These are phyloP conservation scores for Phasianus colchicus DNA, from an alignment of 2,113 vertebrate genomes.

Conservation along the genomic window DNA sequence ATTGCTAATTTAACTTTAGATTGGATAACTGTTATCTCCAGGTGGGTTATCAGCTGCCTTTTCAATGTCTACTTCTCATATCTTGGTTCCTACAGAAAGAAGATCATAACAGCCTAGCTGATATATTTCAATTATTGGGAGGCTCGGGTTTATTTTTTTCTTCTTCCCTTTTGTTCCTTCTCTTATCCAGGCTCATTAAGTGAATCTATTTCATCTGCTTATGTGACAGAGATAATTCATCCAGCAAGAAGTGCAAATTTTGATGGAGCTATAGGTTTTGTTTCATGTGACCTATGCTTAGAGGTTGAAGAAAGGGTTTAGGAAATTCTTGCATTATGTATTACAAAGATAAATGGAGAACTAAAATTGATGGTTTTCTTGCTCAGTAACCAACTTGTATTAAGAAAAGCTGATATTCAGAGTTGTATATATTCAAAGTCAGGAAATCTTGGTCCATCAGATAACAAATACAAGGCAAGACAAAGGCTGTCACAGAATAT, in stretches of 20 bases:
- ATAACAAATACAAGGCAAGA: background rate
- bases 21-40: background rate
- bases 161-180: background rate
- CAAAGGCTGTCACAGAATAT: background rate
- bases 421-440: background rate
- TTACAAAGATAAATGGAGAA: background rate
- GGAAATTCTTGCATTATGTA: background rate
- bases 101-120: background rate
- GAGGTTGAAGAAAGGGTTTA: background rate
- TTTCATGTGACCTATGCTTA: slow-evolving; percentile 7
- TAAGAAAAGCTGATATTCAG: background rate
- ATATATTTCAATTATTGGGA: background rate
- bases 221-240: background rate
- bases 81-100: background rate
- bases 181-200: background rate
- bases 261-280: background rate
- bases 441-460: background rate
- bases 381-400: background rate
- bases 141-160: background rate
- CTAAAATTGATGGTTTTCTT: background rate
- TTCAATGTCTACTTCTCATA: background rate
- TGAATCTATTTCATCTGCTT: background rate
- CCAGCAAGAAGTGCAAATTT: background rate
- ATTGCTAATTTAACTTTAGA: background rate
- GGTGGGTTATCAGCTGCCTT: background rate